These are phyloP conservation scores for Heliconius melpomene DNA, from an alignment of 1,140 invertebrate species.

Conservation along the genomic window DNA sequence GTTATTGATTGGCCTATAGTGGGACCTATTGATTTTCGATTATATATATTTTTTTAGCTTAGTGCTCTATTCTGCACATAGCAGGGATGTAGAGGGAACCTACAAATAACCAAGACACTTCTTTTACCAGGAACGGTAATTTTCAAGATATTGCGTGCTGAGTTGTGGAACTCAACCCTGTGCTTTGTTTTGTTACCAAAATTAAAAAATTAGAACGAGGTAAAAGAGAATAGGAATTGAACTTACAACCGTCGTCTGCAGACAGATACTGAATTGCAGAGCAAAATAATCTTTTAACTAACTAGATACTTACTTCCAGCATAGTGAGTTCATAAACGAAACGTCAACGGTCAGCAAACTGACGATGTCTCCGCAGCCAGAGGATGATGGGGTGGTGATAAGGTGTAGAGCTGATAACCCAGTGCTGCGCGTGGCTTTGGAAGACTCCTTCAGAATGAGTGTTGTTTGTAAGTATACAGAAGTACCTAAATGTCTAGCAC, in stretches of 20 bases:
- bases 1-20: background rate
- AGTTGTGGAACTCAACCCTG: too few relatives aligned
- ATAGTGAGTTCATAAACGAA: conserved; percentile 75
- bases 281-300: too few relatives aligned
- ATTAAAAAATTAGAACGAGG: too few relatives aligned
- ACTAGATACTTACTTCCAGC: conserved; percentile 44
- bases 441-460: conserved; percentile 90
- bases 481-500: background rate
- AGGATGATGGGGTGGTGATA: conserved; percentile 90
- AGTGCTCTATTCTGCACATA: too few relatives aligned
- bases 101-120: too few relatives aligned
- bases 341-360: conserved; percentile 88
- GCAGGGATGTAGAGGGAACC: too few relatives aligned
- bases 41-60: background rate
- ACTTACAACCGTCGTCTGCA: too few relatives aligned
- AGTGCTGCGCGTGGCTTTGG: conserved; percentile 85
- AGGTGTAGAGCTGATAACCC: conserved; percentile 93
- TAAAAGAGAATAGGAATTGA: too few relatives aligned
- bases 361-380: conserved; percentile 89
- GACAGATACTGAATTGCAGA: too few relatives aligned
- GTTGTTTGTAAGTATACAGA: conserved; percentile 89
- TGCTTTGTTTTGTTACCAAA: too few relatives aligned
- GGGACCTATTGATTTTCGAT: background rate
- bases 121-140: too few relatives aligned
- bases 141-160: too few relatives aligned